phyloP scores from a whole-genome alignment of 2,888 invertebrate species.

The Tenthredo mesomela region DNA sequence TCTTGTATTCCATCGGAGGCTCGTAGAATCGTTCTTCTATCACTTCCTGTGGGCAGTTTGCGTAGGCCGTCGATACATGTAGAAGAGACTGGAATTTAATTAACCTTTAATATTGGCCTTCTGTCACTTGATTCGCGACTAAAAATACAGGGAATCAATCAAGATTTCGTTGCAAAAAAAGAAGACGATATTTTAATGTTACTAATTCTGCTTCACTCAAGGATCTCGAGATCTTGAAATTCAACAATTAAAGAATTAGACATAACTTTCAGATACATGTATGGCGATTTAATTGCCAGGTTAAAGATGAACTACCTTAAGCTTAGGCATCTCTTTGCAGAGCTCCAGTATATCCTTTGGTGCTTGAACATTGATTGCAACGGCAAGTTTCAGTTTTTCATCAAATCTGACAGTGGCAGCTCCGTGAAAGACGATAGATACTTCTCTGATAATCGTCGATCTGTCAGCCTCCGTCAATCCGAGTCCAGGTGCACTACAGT shows the following conservation, averaged over 20 bases:
- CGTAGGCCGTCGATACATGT: slow-evolving; percentile 82
- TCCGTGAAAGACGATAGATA: slow-evolving; percentile 81
- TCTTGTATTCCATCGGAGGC: slow-evolving; percentile 79
- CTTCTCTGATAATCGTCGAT: slow-evolving; percentile 78
- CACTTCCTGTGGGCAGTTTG: slow-evolving; percentile 78
- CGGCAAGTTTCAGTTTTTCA: slow-evolving; percentile 86
- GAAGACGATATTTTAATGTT: neutral
- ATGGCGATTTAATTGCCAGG: neutral
- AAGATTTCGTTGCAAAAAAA: neutral
- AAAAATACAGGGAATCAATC: neutral
- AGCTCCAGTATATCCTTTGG: slow-evolving; percentile 84
- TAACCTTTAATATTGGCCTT: neutral
- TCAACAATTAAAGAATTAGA: neutral
- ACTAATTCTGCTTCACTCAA: neutral
- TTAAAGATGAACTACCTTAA: slow-evolving; percentile 78
- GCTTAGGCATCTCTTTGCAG: slow-evolving; percentile 83
- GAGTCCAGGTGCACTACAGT: slow-evolving; percentile 82
- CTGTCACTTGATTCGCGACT: neutral
- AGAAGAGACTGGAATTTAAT: slow-evolving; percentile 77
- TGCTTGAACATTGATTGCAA: slow-evolving; percentile 87
- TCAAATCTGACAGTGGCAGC: slow-evolving; percentile 85
- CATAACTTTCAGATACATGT: neutral
- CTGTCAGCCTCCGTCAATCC: slow-evolving; percentile 82
- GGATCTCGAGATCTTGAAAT: neutral
- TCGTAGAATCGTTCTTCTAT: slow-evolving; percentile 82